These are phyloP conservation scores for Lepidonotus clava DNA, from an alignment of 2,888 invertebrate genomes.

Conservation along the genomic window DNA sequence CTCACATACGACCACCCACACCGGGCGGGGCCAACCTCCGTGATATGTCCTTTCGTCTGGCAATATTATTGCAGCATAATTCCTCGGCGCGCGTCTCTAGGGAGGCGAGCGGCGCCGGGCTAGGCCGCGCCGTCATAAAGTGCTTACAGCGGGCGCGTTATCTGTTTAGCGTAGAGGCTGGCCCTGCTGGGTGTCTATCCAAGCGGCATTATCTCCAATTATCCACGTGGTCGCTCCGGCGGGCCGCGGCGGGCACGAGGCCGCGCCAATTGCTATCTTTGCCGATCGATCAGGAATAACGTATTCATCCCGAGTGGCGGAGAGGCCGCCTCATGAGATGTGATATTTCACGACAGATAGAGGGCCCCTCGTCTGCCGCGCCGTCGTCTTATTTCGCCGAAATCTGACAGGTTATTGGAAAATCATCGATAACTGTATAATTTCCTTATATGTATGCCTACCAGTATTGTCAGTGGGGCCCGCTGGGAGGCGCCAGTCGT, in stretches of 20 bases:
- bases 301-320: conserved; percentile 17
- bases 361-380: neutral
- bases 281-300: conserved; percentile 24
- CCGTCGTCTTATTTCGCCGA: neutral
- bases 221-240: neutral
- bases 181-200: conserved; percentile 38
- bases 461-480: neutral
- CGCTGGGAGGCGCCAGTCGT: neutral
- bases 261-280: conserved; percentile 42
- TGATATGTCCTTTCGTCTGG: conserved; percentile 13
- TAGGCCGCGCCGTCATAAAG: neutral
- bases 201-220: conserved; percentile 48
- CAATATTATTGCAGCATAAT: conserved; percentile 17
- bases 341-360: conserved; percentile 4
- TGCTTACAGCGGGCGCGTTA: neutral
- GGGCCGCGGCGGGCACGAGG: neutral
- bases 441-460: conserved; percentile 31
- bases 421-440: conserved; percentile 21
- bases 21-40: neutral
- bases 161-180: neutral
- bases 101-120: neutral
- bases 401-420: conserved; percentile 37
- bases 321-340: neutral
- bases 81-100: neutral
- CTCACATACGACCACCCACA: neutral